Percentiles rank a stretch among this genome's conserved stretches.
These are phyloP conservation scores for Ictidomys tridecemlineatus DNA, from an alignment of 2,113 vertebrate genomes.

Conservation along the genomic window DNA sequence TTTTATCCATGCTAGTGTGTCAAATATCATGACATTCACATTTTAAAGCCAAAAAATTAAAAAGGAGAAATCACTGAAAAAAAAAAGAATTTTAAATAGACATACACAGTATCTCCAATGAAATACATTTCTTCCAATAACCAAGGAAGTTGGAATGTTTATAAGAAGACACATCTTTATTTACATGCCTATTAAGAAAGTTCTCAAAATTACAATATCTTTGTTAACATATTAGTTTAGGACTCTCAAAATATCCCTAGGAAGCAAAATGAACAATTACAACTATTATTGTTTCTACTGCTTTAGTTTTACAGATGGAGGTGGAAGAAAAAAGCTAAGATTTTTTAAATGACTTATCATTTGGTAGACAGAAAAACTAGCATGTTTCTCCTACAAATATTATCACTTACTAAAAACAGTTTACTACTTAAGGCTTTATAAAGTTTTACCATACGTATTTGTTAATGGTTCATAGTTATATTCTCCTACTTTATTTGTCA, in stretches of 20 bases:
- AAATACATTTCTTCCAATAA: slow-evolving; percentile 12
- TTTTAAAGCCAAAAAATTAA: slow-evolving; percentile 33
- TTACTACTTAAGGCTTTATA: slow-evolving; percentile 21
- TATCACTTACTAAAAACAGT: slow-evolving; percentile 38
- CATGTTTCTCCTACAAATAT: slow-evolving; percentile 37
- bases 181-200: neutral
- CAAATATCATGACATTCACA: neutral
- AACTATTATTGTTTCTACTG: neutral
- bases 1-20: neutral
- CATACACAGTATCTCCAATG: neutral
- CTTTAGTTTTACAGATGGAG: slow-evolving; percentile 40
- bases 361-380: neutral
- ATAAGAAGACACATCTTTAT: neutral
- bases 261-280: slow-evolving; percentile 9
- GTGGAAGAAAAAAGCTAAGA: neutral
- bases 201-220: slow-evolving; percentile 1
- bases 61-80: neutral
- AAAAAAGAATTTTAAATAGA: neutral
- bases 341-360: slow-evolving; percentile 46
- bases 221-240: neutral
- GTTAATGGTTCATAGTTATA: neutral
- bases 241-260: slow-evolving; percentile 4
- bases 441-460: neutral
- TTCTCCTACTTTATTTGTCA: slow-evolving; percentile 25
- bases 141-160: neutral